phyloP scores from a whole-genome alignment of 2,113 vertebrate species.

The Xenopus laevis region DNA sequence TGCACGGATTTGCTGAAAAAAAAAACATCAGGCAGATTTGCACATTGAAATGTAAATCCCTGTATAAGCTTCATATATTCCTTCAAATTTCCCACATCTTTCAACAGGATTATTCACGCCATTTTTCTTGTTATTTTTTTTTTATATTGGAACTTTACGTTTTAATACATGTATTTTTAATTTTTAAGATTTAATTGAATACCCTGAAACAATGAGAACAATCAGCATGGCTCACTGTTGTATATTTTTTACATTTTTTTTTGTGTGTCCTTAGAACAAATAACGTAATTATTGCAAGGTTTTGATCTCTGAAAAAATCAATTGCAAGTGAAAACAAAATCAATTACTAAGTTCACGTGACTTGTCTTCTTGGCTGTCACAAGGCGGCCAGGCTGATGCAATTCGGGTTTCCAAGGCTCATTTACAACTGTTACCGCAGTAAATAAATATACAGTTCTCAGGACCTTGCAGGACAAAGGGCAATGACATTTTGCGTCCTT shows the following conservation, averaged over 20 bases:
- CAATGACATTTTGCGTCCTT: background rate
- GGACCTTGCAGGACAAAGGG: constrained; percentile 2
- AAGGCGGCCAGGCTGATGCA: background rate
- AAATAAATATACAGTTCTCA: background rate
- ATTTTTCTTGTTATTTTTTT: constrained; percentile 37
- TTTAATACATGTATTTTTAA: constrained; percentile 4
- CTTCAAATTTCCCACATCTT: constrained; percentile 28
- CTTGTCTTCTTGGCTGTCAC: background rate
- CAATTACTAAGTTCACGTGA: background rate
- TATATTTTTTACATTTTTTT: too few species aligned
- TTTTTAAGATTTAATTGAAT: background rate
- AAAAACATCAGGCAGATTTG: constrained; percentile 39
- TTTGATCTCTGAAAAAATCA: constrained; percentile 7
- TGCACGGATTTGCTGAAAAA: constrained; percentile 39
- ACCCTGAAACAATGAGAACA: background rate
- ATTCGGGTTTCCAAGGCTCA: background rate
- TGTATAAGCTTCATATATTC: constrained; percentile 35
- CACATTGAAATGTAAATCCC: constrained; percentile 46
- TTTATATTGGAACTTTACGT: background rate
- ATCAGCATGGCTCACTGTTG: background rate
- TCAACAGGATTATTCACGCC: constrained; percentile 40
- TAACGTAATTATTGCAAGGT: background rate
- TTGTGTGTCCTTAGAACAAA: background rate
- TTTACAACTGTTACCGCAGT: background rate
- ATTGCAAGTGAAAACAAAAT: background rate